Evolutionary conservation across 2,113 vertebrate species (phyloP).

Genomic region (Mirza zaza): DNA sequence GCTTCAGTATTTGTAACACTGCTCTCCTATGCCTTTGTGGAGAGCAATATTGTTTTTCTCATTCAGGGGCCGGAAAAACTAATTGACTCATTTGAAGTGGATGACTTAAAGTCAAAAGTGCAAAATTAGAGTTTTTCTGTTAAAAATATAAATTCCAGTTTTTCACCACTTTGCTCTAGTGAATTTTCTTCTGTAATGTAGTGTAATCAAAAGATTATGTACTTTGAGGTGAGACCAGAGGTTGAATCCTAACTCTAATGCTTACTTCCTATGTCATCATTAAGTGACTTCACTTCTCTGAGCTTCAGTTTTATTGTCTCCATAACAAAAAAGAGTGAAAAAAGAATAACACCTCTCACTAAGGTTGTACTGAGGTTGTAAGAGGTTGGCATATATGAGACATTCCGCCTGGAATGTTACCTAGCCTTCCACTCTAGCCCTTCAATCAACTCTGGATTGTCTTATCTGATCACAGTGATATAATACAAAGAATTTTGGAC

Average conservation of each 20-base stretch:
- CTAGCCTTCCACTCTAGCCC: background rate
- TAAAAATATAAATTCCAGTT: background rate
- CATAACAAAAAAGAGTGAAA: background rate
- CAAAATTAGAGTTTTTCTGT: background rate
- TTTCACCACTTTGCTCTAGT: background rate
- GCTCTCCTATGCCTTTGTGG: background rate
- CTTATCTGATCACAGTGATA: background rate
- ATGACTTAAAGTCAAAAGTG: background rate
- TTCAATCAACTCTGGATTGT: background rate
- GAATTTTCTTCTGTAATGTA: background rate
- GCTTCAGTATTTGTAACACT: background rate
- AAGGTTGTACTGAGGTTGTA: background rate
- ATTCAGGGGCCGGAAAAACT: background rate
- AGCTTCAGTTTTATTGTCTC: background rate
- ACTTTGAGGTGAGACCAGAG: background rate
- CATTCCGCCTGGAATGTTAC: background rate
- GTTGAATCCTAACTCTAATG: background rate
- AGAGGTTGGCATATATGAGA: background rate
- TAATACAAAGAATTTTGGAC: background rate
- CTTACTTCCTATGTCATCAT: background rate
- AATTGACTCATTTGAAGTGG: slow-evolving; percentile 14
- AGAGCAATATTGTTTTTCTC: background rate
- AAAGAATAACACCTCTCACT: background rate
- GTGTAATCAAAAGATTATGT: background rate
- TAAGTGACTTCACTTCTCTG: background rate